phyloP scores from a whole-genome alignment of 2,888 invertebrate genomes.

The Microchrysa polita region DNA sequence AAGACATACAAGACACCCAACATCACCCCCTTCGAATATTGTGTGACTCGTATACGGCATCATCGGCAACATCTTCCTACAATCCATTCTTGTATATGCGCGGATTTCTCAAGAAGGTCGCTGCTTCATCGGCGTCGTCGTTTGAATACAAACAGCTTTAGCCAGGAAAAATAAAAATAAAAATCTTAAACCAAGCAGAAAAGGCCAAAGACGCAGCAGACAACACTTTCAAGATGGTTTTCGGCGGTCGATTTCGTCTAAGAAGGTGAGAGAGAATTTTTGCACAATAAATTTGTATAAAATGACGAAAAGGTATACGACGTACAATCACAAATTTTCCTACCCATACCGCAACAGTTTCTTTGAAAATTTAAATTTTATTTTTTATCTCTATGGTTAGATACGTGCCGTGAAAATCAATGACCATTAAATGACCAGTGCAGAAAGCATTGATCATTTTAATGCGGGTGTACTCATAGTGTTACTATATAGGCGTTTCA shows the following conservation, averaged over 20 bases:
- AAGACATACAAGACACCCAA: no score
- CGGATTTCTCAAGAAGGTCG: no score
- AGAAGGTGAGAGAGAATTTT: slow-evolving; percentile 60
- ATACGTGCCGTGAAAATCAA: not conserved
- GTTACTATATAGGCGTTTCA: not conserved
- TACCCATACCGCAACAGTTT: not conserved
- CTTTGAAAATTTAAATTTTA: slow-evolving; percentile 15
- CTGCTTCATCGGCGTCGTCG: no score
- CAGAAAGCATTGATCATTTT: no score
- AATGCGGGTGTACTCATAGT: no score
- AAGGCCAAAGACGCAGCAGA: slow-evolving; percentile 16
- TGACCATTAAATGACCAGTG: not conserved
- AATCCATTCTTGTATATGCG: no score
- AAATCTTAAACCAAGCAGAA: not conserved
- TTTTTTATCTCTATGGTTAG: not conserved
- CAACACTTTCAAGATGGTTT: slow-evolving; percentile 59
- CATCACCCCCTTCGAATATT: no score
- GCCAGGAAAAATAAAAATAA: no score
- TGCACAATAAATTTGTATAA: not conserved
- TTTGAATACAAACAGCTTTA: no score
- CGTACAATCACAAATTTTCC: not conserved
- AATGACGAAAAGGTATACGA: no score
- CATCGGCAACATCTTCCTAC: no score
- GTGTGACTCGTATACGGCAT: no score
- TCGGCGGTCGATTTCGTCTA: slow-evolving; percentile 65